These are phyloP conservation scores for Hylomyscus alleni DNA, from an alignment of 2,797 vertebrate genomes.

Conservation along the genomic window DNA sequence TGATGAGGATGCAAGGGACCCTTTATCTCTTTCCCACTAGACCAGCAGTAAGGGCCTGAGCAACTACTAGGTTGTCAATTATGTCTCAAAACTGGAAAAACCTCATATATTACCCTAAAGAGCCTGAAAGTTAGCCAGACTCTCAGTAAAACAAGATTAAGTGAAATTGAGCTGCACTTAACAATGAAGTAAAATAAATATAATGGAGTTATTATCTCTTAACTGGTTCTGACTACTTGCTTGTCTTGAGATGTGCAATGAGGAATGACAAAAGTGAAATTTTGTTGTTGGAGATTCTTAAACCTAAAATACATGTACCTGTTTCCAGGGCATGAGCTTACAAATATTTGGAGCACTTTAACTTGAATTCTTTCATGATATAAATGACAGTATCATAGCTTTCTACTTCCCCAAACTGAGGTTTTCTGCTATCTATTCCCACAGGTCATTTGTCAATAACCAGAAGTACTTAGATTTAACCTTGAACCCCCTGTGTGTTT, in stretches of 20 bases:
- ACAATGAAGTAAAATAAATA: conserved; percentile 2
- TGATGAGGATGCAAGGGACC: neutral
- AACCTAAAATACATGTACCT: neutral
- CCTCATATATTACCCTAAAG: neutral
- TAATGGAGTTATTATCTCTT: neutral
- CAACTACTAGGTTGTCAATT: neutral
- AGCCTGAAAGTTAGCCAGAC: neutral
- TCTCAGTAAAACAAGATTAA: conserved; percentile 14
- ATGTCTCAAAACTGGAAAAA: neutral
- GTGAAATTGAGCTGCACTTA: neutral
- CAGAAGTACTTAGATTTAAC: neutral
- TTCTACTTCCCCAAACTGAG: neutral
- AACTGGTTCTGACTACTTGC: neutral
- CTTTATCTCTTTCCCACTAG: neutral
- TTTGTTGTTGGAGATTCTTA: neutral
- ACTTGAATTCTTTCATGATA: neutral
- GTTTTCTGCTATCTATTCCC: neutral
- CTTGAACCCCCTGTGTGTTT: accelerated
- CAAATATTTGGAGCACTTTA: neutral
- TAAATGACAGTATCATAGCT: neutral
- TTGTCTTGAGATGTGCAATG: neutral
- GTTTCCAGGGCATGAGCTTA: neutral
- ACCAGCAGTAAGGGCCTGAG: neutral
- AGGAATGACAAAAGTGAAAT: neutral
- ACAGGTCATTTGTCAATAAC: neutral